Evolutionary conservation across 2,113 vertebrate species (phyloP).

Genomic region (Passerina amoena): DNA sequence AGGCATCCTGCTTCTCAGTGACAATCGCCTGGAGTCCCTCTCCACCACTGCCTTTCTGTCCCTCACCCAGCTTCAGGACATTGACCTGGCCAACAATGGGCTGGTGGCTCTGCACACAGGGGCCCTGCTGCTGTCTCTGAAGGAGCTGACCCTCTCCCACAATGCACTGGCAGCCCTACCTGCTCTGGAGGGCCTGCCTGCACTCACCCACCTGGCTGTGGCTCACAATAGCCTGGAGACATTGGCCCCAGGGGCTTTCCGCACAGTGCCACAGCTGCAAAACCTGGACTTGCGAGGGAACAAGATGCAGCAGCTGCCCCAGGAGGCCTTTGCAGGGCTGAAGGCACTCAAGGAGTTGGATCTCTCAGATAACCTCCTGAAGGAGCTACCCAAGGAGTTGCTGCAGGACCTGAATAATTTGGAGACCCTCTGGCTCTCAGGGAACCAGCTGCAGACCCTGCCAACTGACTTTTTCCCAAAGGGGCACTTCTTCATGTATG

Average conservation of each 20-base stretch:
- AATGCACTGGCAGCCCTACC: slow-evolving; percentile 2
- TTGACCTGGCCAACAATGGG: slow-evolving; percentile 40
- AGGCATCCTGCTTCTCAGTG: slow-evolving; percentile 40
- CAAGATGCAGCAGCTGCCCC: neutral
- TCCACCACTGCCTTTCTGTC: neutral
- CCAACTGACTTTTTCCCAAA: slow-evolving; percentile 12
- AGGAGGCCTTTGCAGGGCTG: neutral
- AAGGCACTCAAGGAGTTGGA: neutral
- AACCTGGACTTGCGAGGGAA: slow-evolving; percentile 58
- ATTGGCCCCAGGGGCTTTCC: neutral
- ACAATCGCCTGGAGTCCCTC: neutral
- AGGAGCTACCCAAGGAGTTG: slow-evolving; percentile 20
- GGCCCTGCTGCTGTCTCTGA: neutral
- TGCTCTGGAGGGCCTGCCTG: neutral
- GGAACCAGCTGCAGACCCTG: slow-evolving; percentile 11
- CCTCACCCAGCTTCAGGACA: neutral
- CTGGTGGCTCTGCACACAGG: neutral
- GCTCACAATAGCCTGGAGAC: slow-evolving; percentile 38
- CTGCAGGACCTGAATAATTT: neutral
- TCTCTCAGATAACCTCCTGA: slow-evolving; percentile 47
- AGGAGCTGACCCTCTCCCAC: slow-evolving; percentile 45
- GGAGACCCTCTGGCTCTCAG: slow-evolving; percentile 42
- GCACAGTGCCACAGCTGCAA: neutral
- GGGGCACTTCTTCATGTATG: neutral
- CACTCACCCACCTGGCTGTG: neutral